Conservation (phyloP, 2,797 vertebrate species). For the Streptopelia turtur region DNA sequence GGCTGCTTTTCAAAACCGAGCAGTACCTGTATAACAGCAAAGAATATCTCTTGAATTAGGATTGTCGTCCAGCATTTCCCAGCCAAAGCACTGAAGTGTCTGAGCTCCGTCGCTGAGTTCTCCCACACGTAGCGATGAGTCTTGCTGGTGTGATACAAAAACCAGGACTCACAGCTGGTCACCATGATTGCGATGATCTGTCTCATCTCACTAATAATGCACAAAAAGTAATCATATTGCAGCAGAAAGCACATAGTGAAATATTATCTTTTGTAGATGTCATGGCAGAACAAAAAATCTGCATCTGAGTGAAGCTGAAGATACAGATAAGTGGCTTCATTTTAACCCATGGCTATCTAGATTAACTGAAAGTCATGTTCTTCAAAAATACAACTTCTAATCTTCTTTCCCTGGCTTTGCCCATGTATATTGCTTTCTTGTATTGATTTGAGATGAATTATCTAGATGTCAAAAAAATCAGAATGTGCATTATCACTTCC, state of each 20-base stretch:
- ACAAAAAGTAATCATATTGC: neutral
- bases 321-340: neutral
- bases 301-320: neutral
- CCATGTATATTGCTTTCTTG: neutral
- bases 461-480: neutral
- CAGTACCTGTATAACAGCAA: neutral
- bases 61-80: neutral
- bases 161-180: neutral
- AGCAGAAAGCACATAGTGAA: neutral
- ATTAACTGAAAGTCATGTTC: neutral
- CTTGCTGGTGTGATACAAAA: neutral
- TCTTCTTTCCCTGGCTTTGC: neutral
- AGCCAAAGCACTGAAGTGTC: neutral
- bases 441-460: neutral
- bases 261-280: neutral
- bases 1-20: neutral
- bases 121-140: accelerated
- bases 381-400: neutral
- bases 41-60: neutral
- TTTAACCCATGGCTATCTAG: neutral
- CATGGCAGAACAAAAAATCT: neutral
- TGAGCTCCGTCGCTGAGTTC: neutral
- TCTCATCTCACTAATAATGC: neutral
- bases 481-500: neutral
- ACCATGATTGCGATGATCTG: neutral